A percentile compares a stretch with the other conserved stretches of the same genome.
Conservation (phyloP, 2,113 vertebrate genomes). For the Rhegmatorhina hoffmannsi region DNA sequence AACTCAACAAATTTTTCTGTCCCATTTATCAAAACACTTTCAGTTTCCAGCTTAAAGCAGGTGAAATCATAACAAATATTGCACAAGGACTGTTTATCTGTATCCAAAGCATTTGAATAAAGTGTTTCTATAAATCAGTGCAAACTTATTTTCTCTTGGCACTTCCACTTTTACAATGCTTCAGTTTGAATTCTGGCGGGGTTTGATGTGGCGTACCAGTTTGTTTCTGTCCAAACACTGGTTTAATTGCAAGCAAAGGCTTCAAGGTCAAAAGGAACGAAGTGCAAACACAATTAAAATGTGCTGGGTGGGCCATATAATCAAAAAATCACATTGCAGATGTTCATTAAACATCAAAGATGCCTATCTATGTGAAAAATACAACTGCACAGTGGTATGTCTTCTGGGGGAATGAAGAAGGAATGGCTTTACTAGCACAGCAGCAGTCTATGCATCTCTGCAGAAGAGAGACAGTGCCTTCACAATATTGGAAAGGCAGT, state of each 20-base stretch:
- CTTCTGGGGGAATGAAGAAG: not conserved
- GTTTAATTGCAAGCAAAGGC: not conserved
- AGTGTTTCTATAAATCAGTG: conserved; percentile 32
- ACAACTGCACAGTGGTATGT: not conserved
- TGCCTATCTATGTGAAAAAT: not conserved
- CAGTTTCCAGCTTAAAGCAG: conserved; percentile 11
- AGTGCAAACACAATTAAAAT: conserved; percentile 29
- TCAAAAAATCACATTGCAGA: not conserved
- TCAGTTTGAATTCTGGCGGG: not conserved
- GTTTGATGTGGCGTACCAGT: not conserved
- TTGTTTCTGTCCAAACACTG: not conserved
- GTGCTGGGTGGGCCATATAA: not conserved
- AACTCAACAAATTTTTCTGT: not conserved
- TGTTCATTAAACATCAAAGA: not conserved
- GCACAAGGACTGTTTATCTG: conserved; percentile 47
- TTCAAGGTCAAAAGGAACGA: not conserved
- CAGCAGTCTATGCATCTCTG: not conserved
- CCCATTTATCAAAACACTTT: conserved; percentile 21
- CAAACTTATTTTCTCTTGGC: not conserved
- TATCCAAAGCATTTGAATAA: conserved; percentile 24
- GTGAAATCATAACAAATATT: conserved; percentile 57
- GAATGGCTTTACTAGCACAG: not conserved
- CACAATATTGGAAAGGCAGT: not conserved
- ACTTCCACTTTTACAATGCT: not conserved
- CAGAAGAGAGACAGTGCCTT: rapidly evolving